Base-by-base conservation (phyloP, 2,888 invertebrate species). In the Siphonodentalium dalli region DNA sequence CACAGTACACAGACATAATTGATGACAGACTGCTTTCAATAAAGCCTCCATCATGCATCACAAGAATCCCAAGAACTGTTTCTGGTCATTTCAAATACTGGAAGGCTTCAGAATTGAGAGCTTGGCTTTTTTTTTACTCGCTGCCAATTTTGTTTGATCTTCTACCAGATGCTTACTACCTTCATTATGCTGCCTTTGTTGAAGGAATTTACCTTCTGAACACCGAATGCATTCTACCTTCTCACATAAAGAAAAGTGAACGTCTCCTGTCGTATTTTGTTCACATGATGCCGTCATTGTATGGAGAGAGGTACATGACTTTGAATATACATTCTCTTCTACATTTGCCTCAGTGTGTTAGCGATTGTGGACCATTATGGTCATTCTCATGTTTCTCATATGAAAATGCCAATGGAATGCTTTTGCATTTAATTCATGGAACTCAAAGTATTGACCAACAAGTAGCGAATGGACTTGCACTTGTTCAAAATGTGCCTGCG, bases 61-160 rank as follows among this genome's bases (percentile, higher is more conserved):
- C 49, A 8, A 47, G 61, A 24, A 24, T 59, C 20, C 60, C 60
- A 35, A 37, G 60, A 21, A 41, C 56, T 20, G 27, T 65, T 11
- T 28, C 18, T 34, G 40, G 49, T 33, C 54, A 65, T 37, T 48
- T 62, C 7, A 65, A 65, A 45, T 57, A 62, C 33, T 62, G 60
- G 62, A 62, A 62, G 42, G 65, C 62, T 9, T 62, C 62, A 8
- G 59, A 62, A 45, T 41, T 65, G 7, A 27, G 59, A 29, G 51
- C 59, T 24, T 59, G 64, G 64, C 35, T 64, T 13, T 51, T 62
- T 8, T 60, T 33, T 44, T 65, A 60, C 50, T 65, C 59, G 18
- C n/a, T 37, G 37, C 37, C n/a, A 11, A n/a, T 51, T 20, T 28
- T 61, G 24, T 18, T 26, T 31, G 55, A 54, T 26, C 43, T 62